Conservation (phyloP, 2,888 invertebrate species). For the Cremastinae sp. region DNA sequence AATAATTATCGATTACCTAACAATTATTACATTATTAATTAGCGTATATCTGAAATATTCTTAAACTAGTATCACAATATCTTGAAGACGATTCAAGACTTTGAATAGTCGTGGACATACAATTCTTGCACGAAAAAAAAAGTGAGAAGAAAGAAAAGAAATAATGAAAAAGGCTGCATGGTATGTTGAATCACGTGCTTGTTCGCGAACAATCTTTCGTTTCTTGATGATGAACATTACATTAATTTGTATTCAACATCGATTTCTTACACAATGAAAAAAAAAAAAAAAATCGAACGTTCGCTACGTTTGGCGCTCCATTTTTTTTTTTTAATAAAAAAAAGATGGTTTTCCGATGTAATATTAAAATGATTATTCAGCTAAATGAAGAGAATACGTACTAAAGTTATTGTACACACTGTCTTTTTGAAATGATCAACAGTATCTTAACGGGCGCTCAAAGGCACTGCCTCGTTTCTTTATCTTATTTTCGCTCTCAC, state of each 20-base stretch:
- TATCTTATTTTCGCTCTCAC: constrained; percentile 20
- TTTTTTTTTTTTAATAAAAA: constrained; percentile 10
- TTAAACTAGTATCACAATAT: constrained; percentile 79
- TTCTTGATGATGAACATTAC: constrained; percentile 24
- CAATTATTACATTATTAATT: constrained; percentile 53
- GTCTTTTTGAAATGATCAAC: constrained; percentile 40
- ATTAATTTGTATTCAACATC: constrained; percentile 40
- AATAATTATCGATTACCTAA: constrained; percentile 68
- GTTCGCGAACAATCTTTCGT: constrained; percentile 13
- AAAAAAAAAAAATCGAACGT: constrained; percentile 10
- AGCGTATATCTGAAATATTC: constrained; percentile 64
- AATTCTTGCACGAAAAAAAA: constrained; percentile 50
- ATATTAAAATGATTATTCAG: constrained; percentile 49
- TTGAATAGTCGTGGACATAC: constrained; percentile 72
- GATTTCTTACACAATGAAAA: constrained; percentile 7
- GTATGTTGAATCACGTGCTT: constrained; percentile 33
- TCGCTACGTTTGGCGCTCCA: constrained; percentile 4
- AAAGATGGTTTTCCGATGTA: constrained; percentile 47
- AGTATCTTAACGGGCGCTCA: constrained; percentile 55
- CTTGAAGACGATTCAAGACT: constrained; percentile 77
- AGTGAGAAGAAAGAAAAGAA: neutral
- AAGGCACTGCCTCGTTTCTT: constrained; percentile 68
- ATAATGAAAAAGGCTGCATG: constrained; percentile 11
- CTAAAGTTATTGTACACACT: constrained; percentile 15
- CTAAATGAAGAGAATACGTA: constrained; percentile 36